These are phyloP conservation scores for Anabas testudineus DNA, from an alignment of 2,797 vertebrate species.

Conservation along the genomic window DNA sequence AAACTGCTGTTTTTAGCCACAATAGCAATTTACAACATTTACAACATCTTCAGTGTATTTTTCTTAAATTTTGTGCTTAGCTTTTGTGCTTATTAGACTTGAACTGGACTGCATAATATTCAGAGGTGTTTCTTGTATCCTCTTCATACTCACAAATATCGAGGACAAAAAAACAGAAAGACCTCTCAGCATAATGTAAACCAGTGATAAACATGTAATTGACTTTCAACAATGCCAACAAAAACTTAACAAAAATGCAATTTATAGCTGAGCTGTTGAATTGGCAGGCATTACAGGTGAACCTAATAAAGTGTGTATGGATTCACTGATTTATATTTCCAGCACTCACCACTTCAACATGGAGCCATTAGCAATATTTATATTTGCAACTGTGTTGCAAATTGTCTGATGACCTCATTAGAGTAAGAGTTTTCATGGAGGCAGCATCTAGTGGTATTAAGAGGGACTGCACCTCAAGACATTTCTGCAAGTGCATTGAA, in stretches of 20 bases:
- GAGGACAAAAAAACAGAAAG: background rate
- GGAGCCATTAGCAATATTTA: background rate
- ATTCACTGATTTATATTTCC: background rate
- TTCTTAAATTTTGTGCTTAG: no score
- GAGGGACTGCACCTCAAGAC: constrained; percentile 18
- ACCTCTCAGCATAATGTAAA: background rate
- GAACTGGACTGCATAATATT: background rate
- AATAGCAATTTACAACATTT: no score
- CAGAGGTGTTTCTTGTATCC: background rate
- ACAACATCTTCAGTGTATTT: no score
- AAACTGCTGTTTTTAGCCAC: no score
- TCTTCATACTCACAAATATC: background rate
- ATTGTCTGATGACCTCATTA: constrained; percentile 2
- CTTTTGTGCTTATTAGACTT: no score
- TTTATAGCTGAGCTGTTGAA: background rate
- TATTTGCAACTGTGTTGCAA: constrained; percentile 9
- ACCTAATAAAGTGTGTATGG: background rate
- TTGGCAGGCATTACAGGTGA: background rate
- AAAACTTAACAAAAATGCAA: background rate
- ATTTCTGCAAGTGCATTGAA: constrained; percentile 20
- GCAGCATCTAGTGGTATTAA: constrained; percentile 44
- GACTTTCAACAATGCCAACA: background rate
- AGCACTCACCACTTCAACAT: background rate
- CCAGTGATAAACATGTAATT: background rate
- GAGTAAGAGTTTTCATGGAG: background rate